Conservation (phyloP, 2,797 vertebrate species). For the Philypnodon macrostomus region DNA sequence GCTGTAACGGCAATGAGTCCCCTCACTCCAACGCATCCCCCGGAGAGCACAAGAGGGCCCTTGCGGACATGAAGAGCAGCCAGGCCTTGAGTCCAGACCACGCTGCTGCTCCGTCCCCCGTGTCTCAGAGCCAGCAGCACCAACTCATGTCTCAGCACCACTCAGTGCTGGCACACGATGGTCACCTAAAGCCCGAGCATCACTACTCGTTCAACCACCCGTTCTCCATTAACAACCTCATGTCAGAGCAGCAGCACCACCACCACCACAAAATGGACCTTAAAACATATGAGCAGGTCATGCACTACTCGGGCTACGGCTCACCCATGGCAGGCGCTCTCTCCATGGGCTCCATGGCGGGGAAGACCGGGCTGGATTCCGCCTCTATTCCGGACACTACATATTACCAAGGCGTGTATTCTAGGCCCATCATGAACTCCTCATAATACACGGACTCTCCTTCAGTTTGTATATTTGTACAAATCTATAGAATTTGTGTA, state of each 20-base stretch:
- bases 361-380: constrained; percentile 90
- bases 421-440: constrained; percentile 97
- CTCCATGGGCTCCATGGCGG: constrained; percentile 93
- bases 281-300: constrained; percentile 98
- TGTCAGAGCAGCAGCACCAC: constrained; percentile 97
- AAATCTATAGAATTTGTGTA: constrained; percentile 79
- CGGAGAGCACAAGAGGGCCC: constrained; percentile 87
- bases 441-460: constrained; percentile 76
- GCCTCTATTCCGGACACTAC: constrained; percentile 89
- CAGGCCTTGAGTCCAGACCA: constrained; percentile 88
- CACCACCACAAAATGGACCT: constrained; percentile 99
- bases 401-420: constrained; percentile 97
- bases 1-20: constrained; percentile 87
- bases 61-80: constrained; percentile 88
- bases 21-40: constrained; percentile 88
- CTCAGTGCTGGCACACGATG: constrained; percentile 87
- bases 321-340: constrained; percentile 91
- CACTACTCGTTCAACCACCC: constrained; percentile 99
- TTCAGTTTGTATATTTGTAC: constrained; percentile 83
- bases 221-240: constrained; percentile 98
- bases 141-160: constrained; percentile 88
- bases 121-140: constrained; percentile 88
- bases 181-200: constrained; percentile 95
- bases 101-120: constrained; percentile 75
- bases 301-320: constrained; percentile 94